phyloP scores from a whole-genome alignment of 2,113 vertebrate species.

The Zosterops japonicus region DNA sequence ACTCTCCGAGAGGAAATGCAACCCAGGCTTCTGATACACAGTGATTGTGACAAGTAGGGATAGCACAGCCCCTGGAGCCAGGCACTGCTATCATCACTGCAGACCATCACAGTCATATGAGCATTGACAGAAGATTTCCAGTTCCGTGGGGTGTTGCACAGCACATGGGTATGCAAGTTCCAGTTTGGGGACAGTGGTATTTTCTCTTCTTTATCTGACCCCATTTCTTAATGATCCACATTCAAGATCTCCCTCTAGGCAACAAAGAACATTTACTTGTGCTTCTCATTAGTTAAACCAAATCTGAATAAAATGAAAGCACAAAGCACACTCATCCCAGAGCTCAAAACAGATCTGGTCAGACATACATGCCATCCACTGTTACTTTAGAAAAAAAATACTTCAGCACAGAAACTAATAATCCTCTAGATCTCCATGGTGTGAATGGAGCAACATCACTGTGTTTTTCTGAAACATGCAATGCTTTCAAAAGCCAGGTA shows the following conservation, averaged over 20 bases:
- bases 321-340: neutral
- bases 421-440: neutral
- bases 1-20: slow-evolving; percentile 14
- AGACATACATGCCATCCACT: neutral
- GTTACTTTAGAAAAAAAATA: neutral
- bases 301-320: slow-evolving; percentile 46
- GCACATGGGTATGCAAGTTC: slow-evolving; percentile 30
- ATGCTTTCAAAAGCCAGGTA: neutral
- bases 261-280: slow-evolving; percentile 55
- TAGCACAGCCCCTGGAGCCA: slow-evolving; percentile 53
- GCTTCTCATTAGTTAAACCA: slow-evolving; percentile 49
- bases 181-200: slow-evolving; percentile 32
- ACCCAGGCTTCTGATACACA: slow-evolving; percentile 33
- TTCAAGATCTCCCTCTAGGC: slow-evolving; percentile 50
- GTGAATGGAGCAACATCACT: neutral
- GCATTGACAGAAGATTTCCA: slow-evolving; percentile 46
- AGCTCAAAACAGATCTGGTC: slow-evolving; percentile 14
- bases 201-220: slow-evolving; percentile 54
- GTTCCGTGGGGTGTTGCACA: slow-evolving; percentile 17
- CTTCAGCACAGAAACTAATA: neutral
- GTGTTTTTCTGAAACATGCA: neutral
- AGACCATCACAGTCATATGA: neutral
- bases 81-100: slow-evolving; percentile 27
- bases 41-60: slow-evolving; percentile 45
- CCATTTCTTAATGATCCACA: slow-evolving; percentile 54